Conservation (phyloP, 2,797 vertebrate genomes). For the Pristis pectinata region DNA sequence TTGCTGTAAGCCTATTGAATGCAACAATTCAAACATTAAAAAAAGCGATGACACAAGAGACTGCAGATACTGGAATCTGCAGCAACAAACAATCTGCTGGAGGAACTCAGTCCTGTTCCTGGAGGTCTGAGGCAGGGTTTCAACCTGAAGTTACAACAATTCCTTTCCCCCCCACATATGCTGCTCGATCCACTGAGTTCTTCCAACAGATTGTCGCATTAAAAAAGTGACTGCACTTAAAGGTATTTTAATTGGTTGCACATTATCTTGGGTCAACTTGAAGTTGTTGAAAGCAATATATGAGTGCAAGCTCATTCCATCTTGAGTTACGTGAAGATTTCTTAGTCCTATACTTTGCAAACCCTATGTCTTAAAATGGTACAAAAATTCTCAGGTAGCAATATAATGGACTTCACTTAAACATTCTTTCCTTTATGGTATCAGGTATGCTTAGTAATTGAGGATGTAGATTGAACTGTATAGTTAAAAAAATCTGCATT, state of each 20-base stretch:
- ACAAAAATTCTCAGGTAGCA: not conserved
- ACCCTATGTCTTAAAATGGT: not conserved
- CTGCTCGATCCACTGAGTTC: too few relatives aligned
- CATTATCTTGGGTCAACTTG: not conserved
- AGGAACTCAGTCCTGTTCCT: too few relatives aligned
- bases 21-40: too few relatives aligned
- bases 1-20: not conserved
- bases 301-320: not conserved
- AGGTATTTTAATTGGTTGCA: not conserved
- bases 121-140: too few relatives aligned
- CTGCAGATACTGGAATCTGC: too few relatives aligned
- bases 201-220: not conserved
- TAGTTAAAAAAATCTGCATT: conserved; percentile 5
- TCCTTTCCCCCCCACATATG: too few relatives aligned
- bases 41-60: too few relatives aligned
- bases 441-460: not conserved
- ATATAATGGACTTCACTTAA: not conserved
- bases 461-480: not conserved
- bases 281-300: not conserved
- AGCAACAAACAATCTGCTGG: too few relatives aligned
- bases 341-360: not conserved
- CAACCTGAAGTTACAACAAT: too few relatives aligned
- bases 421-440: not conserved
- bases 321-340: not conserved
- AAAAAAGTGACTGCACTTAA: not conserved